These are phyloP conservation scores for Diaprepes abbreviatus DNA, from an alignment of 2,888 invertebrate species.

Conservation along the genomic window DNA sequence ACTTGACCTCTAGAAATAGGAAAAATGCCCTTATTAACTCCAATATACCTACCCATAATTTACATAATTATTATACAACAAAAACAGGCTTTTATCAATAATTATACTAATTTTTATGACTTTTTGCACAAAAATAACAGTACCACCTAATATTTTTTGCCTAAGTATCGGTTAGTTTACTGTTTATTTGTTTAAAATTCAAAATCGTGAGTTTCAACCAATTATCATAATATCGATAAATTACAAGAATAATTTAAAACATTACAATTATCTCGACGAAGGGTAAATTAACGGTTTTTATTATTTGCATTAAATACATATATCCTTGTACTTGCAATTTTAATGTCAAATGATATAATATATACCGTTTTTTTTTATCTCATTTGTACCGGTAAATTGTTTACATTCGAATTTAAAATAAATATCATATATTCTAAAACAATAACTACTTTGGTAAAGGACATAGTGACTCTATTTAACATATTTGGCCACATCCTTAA, in stretches of 20 bases:
- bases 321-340: slow-evolving; percentile 27
- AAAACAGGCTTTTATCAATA: slow-evolving; percentile 12
- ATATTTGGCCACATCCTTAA: too few species aligned
- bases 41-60: slow-evolving; percentile 18
- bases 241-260: slow-evolving; percentile 26
- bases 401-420: background rate
- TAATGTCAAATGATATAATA: slow-evolving; percentile 42
- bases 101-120: slow-evolving; percentile 12
- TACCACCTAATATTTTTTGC: slow-evolving; percentile 10
- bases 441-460: too few species aligned
- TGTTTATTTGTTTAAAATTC: slow-evolving; percentile 24
- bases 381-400: slow-evolving; percentile 3
- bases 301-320: slow-evolving; percentile 27
- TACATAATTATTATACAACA: slow-evolving; percentile 28
- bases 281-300: slow-evolving; percentile 38
- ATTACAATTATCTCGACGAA: slow-evolving; percentile 31
- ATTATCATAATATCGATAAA: slow-evolving; percentile 31
- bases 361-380: slow-evolving; percentile 12
- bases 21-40: slow-evolving; percentile 28
- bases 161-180: slow-evolving; percentile 23
- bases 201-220: slow-evolving; percentile 21
- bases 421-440: background rate
- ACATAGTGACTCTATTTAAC: too few species aligned
- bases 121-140: slow-evolving; percentile 23
- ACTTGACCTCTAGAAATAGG: slow-evolving; percentile 38